Evolutionary conservation across 2,797 vertebrate genomes (phyloP).

Genomic region (Paguma larvata): DNA sequence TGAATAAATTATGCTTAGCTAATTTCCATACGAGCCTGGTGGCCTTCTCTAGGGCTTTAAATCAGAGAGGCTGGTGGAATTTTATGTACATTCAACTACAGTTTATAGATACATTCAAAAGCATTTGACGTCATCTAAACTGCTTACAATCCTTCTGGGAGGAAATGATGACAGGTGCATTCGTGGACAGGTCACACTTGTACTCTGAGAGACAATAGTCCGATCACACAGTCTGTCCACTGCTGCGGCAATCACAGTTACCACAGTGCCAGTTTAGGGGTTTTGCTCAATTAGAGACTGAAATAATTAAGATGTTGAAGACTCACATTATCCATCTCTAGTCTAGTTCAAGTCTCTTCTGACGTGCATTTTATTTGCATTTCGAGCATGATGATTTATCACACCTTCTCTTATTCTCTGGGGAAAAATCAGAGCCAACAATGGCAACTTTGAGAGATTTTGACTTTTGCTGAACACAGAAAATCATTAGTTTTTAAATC

Average conservation of each 20-base stretch:
- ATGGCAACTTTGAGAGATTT: conserved; percentile 88
- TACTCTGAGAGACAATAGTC: neutral
- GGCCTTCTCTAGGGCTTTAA: conserved; percentile 82
- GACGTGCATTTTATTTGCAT: conserved; percentile 84
- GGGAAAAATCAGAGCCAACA: conserved; percentile 86
- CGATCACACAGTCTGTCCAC: conserved; percentile 17
- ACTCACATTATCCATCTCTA: conserved; percentile 78
- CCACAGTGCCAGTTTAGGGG: conserved; percentile 3
- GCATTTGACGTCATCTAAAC: conserved; percentile 79
- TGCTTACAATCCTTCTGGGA: conserved; percentile 71
- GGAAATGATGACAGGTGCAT: neutral
- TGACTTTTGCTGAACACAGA: conserved; percentile 89
- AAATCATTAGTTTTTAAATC: conserved; percentile 90
- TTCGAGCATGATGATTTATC: conserved; percentile 87
- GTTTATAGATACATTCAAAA: conserved; percentile 84
- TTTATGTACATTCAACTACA: conserved; percentile 82
- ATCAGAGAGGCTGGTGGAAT: conserved; percentile 77
- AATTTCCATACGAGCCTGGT: conserved; percentile 80
- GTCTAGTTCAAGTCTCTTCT: conserved; percentile 82
- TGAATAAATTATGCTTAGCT: conserved; percentile 82
- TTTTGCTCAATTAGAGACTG: conserved; percentile 64
- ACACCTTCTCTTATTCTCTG: conserved; percentile 82
- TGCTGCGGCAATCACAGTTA: conserved; percentile 28
- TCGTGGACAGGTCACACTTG: neutral
- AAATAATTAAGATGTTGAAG: conserved; percentile 82